phyloP scores from a whole-genome alignment of 2,797 vertebrate species.

The Sebastes minor region DNA sequence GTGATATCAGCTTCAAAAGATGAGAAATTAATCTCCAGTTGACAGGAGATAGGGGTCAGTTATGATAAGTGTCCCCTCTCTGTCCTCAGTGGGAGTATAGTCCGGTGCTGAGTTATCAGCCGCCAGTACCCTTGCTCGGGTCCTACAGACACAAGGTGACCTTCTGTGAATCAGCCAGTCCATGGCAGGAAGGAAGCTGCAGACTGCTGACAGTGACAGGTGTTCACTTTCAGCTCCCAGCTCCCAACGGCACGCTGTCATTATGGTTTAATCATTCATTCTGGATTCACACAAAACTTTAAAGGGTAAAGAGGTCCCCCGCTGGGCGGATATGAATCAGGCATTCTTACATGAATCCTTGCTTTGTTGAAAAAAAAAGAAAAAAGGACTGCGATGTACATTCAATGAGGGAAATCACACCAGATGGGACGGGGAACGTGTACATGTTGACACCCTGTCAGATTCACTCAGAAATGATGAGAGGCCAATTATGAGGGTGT shows the following conservation, averaged over 20 bases:
- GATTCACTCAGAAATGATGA: constrained; percentile 27
- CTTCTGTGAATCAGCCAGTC: constrained; percentile 55
- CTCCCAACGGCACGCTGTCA: constrained; percentile 41
- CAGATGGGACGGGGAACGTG: neutral
- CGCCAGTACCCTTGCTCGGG: constrained; percentile 40
- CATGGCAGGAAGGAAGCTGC: constrained; percentile 27
- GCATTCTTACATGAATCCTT: constrained; percentile 5
- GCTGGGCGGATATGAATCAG: constrained; percentile 36
- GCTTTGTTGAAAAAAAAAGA: constrained; percentile 6
- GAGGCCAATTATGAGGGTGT: constrained; percentile 32
- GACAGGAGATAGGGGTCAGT: constrained; percentile 63
- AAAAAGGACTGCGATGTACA: neutral
- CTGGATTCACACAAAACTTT: constrained; percentile 42
- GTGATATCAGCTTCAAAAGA: constrained; percentile 32
- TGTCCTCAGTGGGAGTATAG: constrained; percentile 60
- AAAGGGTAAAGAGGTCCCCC: constrained; percentile 41
- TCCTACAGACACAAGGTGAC: constrained; percentile 73
- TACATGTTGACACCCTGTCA: constrained; percentile 44
- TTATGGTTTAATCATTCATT: constrained; percentile 67
- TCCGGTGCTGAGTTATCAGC: constrained; percentile 64
- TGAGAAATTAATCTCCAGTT: constrained; percentile 49
- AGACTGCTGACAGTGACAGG: constrained; percentile 73
- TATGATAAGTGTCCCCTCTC: constrained; percentile 56
- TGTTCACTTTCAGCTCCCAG: constrained; percentile 59
- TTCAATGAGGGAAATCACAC: constrained; percentile 25